Percentiles rank a stretch among this genome's conserved stretches.
Evolutionary conservation across 1,140 invertebrate species (phyloP).

Genomic region (Parapsyche elsis): DNA sequence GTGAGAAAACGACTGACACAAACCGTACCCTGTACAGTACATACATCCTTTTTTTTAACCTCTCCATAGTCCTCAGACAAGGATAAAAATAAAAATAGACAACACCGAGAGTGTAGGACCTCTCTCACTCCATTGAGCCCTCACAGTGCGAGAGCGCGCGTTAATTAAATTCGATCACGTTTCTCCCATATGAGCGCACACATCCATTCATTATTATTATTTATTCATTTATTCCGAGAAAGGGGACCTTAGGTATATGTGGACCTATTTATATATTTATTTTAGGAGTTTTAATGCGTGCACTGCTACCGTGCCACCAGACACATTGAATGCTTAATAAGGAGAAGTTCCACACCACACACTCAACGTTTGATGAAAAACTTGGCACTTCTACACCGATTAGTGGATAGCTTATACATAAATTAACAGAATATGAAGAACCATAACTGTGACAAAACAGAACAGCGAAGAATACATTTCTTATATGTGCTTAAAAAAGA

Average conservation of each 20-base stretch:
- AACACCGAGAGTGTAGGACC: not conserved
- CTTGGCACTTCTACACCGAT: too few species aligned
- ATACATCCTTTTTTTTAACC: slow-evolving; percentile 12
- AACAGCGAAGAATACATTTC: too few species aligned
- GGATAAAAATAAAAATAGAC: slow-evolving; percentile 30
- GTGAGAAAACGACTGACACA: not conserved
- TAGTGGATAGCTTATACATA: too few species aligned
- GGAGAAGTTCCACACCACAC: too few species aligned
- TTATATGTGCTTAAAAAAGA: too few species aligned
- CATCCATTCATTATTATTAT: slow-evolving; percentile 40
- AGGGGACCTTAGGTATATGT: slow-evolving; percentile 18
- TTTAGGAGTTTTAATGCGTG: slow-evolving; percentile 3
- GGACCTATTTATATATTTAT: slow-evolving; percentile 1
- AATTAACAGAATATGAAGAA: too few species aligned
- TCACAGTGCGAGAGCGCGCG: slow-evolving; percentile 10
- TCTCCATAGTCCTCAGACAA: not conserved
- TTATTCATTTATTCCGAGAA: slow-evolving; percentile 43
- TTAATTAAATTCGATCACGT: slow-evolving; percentile 47
- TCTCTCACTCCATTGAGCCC: slow-evolving; percentile 30
- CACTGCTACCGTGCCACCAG: not conserved
- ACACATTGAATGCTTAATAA: not conserved
- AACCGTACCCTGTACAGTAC: too few species aligned
- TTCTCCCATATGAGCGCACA: slow-evolving; percentile 12
- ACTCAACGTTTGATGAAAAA: too few species aligned
- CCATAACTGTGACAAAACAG: too few species aligned